phyloP scores from a whole-genome alignment of 2,797 vertebrate species.

The Distichodus sexfasciatus region DNA sequence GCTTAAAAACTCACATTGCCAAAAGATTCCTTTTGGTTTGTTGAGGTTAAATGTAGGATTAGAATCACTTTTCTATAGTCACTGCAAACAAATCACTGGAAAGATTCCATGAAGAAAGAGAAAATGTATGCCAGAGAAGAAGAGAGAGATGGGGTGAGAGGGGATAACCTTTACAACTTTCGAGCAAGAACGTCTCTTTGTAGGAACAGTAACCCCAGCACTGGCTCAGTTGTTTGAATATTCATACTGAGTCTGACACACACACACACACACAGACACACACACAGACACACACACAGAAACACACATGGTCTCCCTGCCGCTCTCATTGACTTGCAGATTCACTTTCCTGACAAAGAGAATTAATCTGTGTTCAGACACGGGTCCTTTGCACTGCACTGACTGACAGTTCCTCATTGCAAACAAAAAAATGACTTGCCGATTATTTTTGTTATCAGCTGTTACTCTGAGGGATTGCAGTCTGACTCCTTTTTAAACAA shows the following conservation, averaged over 20 bases:
- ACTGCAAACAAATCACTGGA: too few species aligned
- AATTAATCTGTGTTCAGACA: slow-evolving; percentile 42
- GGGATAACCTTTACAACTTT: background rate
- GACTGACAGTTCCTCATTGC: slow-evolving; percentile 38
- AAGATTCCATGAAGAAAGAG: too few species aligned
- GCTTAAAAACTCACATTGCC: too few species aligned
- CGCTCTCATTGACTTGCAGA: slow-evolving; percentile 52
- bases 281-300: slow-evolving; percentile 31
- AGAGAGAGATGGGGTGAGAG: too few species aligned
- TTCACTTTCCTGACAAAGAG: slow-evolving; percentile 43
- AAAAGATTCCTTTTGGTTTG: too few species aligned
- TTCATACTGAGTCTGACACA: slow-evolving; percentile 25
- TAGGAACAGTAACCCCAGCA: slow-evolving; percentile 36
- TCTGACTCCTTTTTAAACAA: slow-evolving; percentile 25
- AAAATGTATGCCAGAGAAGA: too few species aligned
- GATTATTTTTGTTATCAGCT: slow-evolving; percentile 45
- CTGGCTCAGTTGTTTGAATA: slow-evolving; percentile 36
- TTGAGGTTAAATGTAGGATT: too few species aligned
- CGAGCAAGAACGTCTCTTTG: slow-evolving; percentile 5
- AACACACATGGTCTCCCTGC: slow-evolving; percentile 36
- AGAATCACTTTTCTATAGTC: too few species aligned
- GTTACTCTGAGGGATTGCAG: slow-evolving; percentile 30
- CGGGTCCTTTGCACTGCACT: slow-evolving; percentile 24
- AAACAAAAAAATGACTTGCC: slow-evolving; percentile 28
- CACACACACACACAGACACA: slow-evolving; percentile 31